Evolutionary conservation across 2,113 vertebrate genomes (phyloP).

Genomic region (Bubo blakistoni): DNA sequence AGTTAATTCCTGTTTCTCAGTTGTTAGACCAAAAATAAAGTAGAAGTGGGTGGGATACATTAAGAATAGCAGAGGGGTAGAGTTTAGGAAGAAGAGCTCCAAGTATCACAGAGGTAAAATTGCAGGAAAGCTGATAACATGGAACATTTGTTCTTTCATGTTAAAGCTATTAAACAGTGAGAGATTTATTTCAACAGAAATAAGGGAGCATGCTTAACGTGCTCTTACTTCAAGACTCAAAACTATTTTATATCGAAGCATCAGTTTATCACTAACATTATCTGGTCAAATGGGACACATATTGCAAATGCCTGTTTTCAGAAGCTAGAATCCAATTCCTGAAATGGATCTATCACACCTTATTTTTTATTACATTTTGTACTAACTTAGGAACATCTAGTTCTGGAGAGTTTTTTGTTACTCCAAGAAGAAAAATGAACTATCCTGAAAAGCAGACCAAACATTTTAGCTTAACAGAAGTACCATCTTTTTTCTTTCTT

Average conservation of each 20-base stretch:
- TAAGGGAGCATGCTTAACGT: not conserved
- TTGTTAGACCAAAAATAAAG: not conserved
- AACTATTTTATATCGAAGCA: not conserved
- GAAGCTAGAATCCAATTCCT: not conserved
- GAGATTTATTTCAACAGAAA: not conserved
- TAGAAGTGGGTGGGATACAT: not conserved
- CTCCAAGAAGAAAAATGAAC: not conserved
- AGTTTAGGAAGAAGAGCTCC: not conserved
- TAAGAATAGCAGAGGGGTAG: not conserved
- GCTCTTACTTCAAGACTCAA: not conserved
- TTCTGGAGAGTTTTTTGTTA: not conserved
- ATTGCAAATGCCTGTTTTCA: not conserved
- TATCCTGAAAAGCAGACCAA: not conserved
- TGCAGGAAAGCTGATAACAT: not conserved
- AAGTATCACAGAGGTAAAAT: not conserved
- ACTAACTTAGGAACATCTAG: not conserved
- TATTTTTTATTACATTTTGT: not conserved
- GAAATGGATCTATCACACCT: not conserved
- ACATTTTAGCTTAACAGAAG: not conserved
- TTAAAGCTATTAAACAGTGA: not conserved
- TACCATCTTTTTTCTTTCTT: not conserved
- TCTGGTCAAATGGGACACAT: not conserved
- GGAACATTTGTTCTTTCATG: not conserved
- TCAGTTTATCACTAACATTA: not conserved
- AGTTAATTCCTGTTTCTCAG: not conserved